Conservation (phyloP, 2,113 vertebrate species). For the Alectura lathami region DNA sequence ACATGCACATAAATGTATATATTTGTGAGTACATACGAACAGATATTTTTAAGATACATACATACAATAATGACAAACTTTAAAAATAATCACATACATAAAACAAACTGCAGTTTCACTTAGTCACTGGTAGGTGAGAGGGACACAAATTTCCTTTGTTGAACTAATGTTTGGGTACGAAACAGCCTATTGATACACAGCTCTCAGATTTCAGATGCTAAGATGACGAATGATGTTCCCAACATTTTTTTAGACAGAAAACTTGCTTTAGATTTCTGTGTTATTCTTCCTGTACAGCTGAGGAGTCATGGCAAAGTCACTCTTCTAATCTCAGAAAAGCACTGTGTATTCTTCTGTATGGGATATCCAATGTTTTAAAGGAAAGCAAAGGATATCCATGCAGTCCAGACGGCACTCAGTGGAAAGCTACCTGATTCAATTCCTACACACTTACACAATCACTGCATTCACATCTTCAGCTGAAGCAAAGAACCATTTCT, state of each 20-base stretch:
- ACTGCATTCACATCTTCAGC: background rate
- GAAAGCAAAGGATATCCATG: background rate
- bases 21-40: background rate
- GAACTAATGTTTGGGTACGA: background rate
- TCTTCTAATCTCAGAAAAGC: background rate
- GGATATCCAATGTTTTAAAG: background rate
- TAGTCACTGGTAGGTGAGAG: background rate
- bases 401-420: background rate
- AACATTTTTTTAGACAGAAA: background rate
- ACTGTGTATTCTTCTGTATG: background rate
- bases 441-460: background rate
- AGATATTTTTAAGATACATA: background rate
- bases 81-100: background rate
- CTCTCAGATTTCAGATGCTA: background rate
- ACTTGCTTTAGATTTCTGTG: background rate
- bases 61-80: background rate
- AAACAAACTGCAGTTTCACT: background rate
- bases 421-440: background rate
- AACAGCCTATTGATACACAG: background rate
- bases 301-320: slow-evolving; percentile 37
- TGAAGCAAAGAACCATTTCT: background rate
- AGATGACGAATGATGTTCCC: background rate
- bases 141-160: background rate
- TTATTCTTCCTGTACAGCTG: background rate
- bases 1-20: rapidly evolving